Evolutionary conservation across 2,888 invertebrate species (phyloP).

Genomic region (Sympetrum striolatum): DNA sequence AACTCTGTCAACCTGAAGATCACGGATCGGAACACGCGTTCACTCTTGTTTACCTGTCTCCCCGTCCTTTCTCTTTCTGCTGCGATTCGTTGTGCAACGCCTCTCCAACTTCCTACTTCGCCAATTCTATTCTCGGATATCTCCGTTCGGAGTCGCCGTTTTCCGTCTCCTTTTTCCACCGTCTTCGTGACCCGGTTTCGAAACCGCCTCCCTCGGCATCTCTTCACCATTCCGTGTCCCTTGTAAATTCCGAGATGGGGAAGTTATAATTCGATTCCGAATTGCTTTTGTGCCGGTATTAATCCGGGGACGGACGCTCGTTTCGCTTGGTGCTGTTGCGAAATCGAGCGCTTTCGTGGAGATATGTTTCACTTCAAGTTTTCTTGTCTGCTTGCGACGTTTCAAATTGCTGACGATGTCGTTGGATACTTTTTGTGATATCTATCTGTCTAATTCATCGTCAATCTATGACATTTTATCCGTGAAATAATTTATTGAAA

Average conservation of each 20-base stretch:
- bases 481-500: too few species aligned
- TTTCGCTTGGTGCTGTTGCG: background rate
- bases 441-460: too few species aligned
- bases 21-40: too few species aligned
- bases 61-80: background rate
- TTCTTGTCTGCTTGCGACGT: background rate
- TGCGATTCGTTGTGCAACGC: background rate
- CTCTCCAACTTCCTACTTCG: background rate
- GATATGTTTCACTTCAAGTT: background rate
- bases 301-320: background rate
- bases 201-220: background rate
- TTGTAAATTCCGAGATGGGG: background rate
- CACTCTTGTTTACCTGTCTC: background rate
- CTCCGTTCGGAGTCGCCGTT: background rate
- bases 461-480: too few species aligned
- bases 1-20: too few species aligned
- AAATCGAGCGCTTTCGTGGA: background rate
- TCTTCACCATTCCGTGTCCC: background rate
- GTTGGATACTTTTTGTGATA: too few species aligned
- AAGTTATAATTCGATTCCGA: background rate
- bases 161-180: background rate
- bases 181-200: background rate
- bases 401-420: too few species aligned
- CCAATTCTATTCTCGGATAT: background rate
- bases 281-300: background rate